phyloP scores from a whole-genome alignment of 2,113 vertebrate species.

The Siniperca knerii region DNA sequence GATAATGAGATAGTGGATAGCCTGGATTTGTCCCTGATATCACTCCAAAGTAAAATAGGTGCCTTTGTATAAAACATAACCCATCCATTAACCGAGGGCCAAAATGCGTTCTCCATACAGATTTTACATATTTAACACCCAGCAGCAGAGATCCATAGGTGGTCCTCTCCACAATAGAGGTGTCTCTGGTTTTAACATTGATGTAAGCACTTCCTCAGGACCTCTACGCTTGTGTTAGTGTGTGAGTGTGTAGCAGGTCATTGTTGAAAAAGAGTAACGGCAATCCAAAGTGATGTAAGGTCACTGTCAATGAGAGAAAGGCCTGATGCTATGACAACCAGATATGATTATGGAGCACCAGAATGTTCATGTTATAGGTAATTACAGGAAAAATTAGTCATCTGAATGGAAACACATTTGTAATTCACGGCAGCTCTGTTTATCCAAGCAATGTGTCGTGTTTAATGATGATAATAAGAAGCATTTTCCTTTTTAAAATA shows the following conservation, averaged over 20 bases:
- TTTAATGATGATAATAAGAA: neutral
- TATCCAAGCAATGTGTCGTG: neutral
- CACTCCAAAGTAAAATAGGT: slow-evolving; percentile 17
- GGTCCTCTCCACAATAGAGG: slow-evolving; percentile 14
- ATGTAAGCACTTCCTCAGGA: neutral
- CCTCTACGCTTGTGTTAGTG: neutral
- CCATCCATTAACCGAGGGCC: slow-evolving; percentile 7
- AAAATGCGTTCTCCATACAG: neutral
- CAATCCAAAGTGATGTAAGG: neutral
- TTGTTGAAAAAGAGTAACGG: neutral
- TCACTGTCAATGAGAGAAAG: neutral
- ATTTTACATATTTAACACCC: slow-evolving; percentile 11
- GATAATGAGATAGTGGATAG: slow-evolving; percentile 39
- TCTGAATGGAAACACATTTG: slow-evolving; percentile 4
- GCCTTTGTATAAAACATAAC: slow-evolving; percentile 38
- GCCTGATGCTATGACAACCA: slow-evolving; percentile 35
- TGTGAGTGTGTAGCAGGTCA: slow-evolving; percentile 5
- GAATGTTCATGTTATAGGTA: neutral
- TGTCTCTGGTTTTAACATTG: neutral
- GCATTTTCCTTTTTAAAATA: neutral
- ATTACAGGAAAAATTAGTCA: slow-evolving; percentile 1
- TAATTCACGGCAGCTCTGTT: slow-evolving; percentile 4
- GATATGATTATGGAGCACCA: slow-evolving; percentile 1
- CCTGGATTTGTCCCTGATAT: slow-evolving; percentile 46
- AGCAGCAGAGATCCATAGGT: slow-evolving; percentile 23